A percentile compares a stretch with the other conserved stretches of the same genome.
Evolutionary conservation across 2,888 invertebrate species (phyloP).

Genomic region (Agriopis aurantiaria): DNA sequence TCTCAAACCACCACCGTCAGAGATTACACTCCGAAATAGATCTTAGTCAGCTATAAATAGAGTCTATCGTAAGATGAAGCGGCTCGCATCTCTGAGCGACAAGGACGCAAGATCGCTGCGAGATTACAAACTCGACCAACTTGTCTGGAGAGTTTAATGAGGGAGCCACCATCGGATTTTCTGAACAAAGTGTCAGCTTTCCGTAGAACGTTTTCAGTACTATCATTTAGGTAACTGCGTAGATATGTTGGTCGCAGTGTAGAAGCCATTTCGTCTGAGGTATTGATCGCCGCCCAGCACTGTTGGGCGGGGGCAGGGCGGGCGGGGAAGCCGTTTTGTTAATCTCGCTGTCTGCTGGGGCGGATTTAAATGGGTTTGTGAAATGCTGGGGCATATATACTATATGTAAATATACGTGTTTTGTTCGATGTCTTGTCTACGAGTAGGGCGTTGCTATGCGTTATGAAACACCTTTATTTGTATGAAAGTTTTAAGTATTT

Average conservation of each 20-base stretch:
- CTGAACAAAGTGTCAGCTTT: background rate
- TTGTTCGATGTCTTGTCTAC: no score
- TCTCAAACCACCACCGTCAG: constrained; percentile 28
- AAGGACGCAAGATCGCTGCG: constrained; percentile 42
- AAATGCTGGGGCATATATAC: constrained; percentile 49
- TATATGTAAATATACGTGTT: background rate
- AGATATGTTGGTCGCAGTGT: background rate
- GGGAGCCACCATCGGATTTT: background rate
- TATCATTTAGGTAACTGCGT: background rate
- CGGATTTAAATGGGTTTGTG: constrained; percentile 47
- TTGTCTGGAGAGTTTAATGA: background rate
- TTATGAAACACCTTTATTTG: no score
- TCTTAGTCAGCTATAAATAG: constrained; percentile 19
- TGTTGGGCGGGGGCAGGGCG: constrained; percentile 47
- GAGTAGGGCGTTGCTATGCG: no score
- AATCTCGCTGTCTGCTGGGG: constrained; percentile 63
- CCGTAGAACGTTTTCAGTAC: background rate
- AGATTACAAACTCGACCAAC: constrained; percentile 31
- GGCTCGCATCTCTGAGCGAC: constrained; percentile 33
- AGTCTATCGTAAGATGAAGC: constrained; percentile 29
- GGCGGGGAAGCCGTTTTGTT: constrained; percentile 46
- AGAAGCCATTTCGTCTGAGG: constrained; percentile 40
- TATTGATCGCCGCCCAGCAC: constrained; percentile 41
- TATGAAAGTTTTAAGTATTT: no score
- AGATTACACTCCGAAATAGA: constrained; percentile 20